Evolutionary conservation across 2,888 invertebrate species (phyloP), one percentile per base, ranked within the genome.

Genomic region (Cantharis rufa): DNA sequence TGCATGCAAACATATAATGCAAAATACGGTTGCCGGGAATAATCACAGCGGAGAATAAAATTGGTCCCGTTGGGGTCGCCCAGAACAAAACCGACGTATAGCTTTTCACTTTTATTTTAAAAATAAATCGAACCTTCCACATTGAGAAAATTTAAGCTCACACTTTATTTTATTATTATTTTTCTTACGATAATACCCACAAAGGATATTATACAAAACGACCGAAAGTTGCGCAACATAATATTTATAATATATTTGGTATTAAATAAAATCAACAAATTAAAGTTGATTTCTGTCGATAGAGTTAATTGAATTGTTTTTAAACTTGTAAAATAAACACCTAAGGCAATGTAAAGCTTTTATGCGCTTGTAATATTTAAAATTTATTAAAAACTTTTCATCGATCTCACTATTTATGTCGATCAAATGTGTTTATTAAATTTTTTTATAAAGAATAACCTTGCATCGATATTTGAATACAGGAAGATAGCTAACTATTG

Each of bases 31-130:
- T 48, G 48, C 32, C 2, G n/a, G 7, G 7, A n/a, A 48, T 48
- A 48, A 48, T 48, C 48, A 48, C 48, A n/a, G 4, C n/a, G n/a
- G 48, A 48, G 48, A 48, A 28, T 69, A 72, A 76, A 72, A 76
- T 72, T 72, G 72, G 72, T 76, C 72, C 72, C 71, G 71, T 72
- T 72, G 32, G 75, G 69, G 69, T 72, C 68, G 15, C 71, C 71
- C 48, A 48, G n/a, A 48, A 48, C 48, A 48, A 48, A 48, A 48
- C n/a, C 48, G 48, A 48, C 48, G 48, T 48, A n/a, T n/a, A n/a
- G 48, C 48, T 48, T 48, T 48, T 48, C 48, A 9, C n/a, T 48
- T 48, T 48, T 48, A 48, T 48, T 48, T n/a, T 48, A n/a, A 48
- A n/a, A 48, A 48, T 48, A 48, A 48, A 48, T 48, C 48, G 48